Conservation (phyloP, 2,797 vertebrate species). For the Aeoliscus strigatus region DNA sequence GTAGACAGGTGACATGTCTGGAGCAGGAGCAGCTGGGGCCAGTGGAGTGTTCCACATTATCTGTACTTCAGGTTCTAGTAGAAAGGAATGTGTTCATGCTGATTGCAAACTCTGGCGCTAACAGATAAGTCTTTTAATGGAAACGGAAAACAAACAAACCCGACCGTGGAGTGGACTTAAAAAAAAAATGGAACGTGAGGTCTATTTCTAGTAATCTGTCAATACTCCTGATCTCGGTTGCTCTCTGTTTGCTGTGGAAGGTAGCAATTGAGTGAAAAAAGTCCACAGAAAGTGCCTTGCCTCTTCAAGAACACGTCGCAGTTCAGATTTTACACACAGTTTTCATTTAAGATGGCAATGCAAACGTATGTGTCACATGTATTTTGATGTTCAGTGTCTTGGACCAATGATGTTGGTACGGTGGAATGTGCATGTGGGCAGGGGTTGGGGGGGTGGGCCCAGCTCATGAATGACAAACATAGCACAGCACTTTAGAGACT, state of each 20-base stretch:
- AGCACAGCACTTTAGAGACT: conserved; percentile 80
- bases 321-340: conserved; percentile 55
- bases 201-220: conserved; percentile 19
- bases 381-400: conserved; percentile 67
- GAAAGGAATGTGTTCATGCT: conserved; percentile 13
- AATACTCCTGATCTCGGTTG: conserved; percentile 19
- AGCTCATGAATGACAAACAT: conserved; percentile 59
- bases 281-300: conserved; percentile 98
- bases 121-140: conserved; percentile 10
- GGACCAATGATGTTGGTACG: conserved; percentile 74
- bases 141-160: conserved; percentile 18
- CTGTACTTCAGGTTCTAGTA: conserved; percentile 13
- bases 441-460: conserved; percentile 34
- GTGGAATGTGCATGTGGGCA: conserved; percentile 37
- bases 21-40: conserved; percentile 23
- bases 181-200: too few relatives aligned
- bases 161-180: too few relatives aligned
- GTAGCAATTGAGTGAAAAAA: conserved; percentile 59
- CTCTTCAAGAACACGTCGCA: conserved; percentile 72
- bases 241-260: conserved; percentile 39
- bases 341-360: conserved; percentile 41
- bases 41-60: conserved; percentile 12
- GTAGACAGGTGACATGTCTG: conserved; percentile 30
- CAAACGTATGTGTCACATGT: conserved; percentile 40
- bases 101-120: conserved; percentile 15